Evolutionary conservation across 2,797 vertebrate species (phyloP), one percentile per base, ranked within the genome.

Genomic region (Amazona ochrocephala): DNA sequence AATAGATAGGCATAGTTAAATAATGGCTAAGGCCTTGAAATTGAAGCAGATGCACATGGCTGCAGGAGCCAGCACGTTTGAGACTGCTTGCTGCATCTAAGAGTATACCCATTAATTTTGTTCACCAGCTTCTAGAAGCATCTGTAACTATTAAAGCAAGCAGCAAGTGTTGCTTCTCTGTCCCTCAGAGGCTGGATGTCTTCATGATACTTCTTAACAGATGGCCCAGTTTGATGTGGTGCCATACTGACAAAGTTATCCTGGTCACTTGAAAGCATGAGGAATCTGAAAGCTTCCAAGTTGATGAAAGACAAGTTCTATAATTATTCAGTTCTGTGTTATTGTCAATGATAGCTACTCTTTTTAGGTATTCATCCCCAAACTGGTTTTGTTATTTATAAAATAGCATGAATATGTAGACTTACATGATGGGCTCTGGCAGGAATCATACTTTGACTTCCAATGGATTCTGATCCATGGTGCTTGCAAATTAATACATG

Each of bases 191-290:
- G n/a, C 62, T 87, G 0, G 0, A 10, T 94, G 68, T 89, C 88
- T 90, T 96, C 85, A 90, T 87, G 91, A 84, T 61, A 15, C 77
- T 87, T 93, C 87, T 73, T 89, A 96, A 84, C 95, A 96, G 95
- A 94, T 96, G 96, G 86, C 72, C 75, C 61, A 61, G 67, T 87
- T 94, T 94, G 93, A 95, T 92, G 71, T 80, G 74, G 20, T 51
- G 48, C 51, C 37, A 81, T 39, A 22, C 51, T 42, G 88, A 47
- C 56, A 81, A 84, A 95, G 75, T 54, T 22, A 44, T 12, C 64
- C 76, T 84, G 42, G 2, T 87, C 82, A 72, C 90, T 94, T 89
- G 30, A 79, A 95, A 94, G 76, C 53, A 34, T 78, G 81, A 75
- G 68, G 84, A 93, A 89, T 80, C 67, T 13, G 68, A 74, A 58